Evolutionary conservation across 2,888 invertebrate genomes (phyloP).

Genomic region (Arge pagana): DNA sequence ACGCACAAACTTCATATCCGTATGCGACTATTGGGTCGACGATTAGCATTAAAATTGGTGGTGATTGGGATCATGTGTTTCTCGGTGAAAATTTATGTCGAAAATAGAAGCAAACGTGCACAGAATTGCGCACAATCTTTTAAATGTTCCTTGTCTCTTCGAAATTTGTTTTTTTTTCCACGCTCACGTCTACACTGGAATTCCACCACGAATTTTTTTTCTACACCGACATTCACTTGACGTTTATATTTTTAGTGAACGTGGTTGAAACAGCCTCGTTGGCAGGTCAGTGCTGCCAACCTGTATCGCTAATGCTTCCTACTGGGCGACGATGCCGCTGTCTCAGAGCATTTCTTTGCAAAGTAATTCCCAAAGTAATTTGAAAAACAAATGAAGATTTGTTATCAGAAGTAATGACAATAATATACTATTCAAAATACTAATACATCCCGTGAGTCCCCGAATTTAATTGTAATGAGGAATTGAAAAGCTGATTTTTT

Average conservation of each 20-base stretch:
- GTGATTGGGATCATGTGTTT: constrained; percentile 9
- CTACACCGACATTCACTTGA: constrained; percentile 4
- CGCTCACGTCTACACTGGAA: too few species aligned
- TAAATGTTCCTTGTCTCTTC: too few species aligned
- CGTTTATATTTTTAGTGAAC: too few species aligned
- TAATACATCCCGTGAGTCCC: constrained; percentile 1
- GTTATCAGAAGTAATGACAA: constrained; percentile 6
- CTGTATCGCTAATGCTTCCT: constrained; percentile 9
- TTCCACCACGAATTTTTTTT: too few species aligned
- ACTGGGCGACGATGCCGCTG: constrained; percentile 17
- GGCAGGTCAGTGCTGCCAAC: constrained; percentile 14
- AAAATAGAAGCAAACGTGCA: not conserved
- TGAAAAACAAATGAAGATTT: not conserved
- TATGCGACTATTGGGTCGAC: too few species aligned
- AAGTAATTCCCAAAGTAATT: constrained; percentile 2
- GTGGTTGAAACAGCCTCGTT: too few species aligned
- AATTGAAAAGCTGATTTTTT: constrained; percentile 13
- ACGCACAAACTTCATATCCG: too few species aligned
- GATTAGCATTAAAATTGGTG: too few species aligned
- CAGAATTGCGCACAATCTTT: too few species aligned
- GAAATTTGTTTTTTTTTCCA: too few species aligned
- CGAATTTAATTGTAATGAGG: constrained; percentile 1
- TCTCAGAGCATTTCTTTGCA: constrained; percentile 4
- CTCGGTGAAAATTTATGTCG: not conserved
- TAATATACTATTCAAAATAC: constrained; percentile 14